Evolutionary conservation across 2,113 vertebrate species (phyloP).

Genomic region (Paramormyrops kingsleyae): DNA sequence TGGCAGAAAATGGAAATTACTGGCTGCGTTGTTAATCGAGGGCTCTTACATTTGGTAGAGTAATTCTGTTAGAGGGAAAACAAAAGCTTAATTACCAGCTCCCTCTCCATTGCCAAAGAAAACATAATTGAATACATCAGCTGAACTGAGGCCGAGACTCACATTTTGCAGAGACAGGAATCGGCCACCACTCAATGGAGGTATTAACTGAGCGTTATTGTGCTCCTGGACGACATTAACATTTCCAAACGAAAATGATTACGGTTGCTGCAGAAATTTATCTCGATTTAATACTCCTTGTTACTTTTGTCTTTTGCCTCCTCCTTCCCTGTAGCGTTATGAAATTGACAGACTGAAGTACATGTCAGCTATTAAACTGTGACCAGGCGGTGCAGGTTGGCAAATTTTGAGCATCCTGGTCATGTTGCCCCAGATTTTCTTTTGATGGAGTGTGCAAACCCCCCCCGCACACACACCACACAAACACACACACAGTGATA

Average conservation of each 20-base stretch:
- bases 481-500: background rate
- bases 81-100: slow-evolving; percentile 54
- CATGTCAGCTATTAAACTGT: background rate
- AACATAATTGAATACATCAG: slow-evolving; percentile 47
- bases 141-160: slow-evolving; percentile 41
- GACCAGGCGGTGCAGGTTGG: background rate
- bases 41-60: slow-evolving; percentile 56
- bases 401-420: background rate
- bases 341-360: background rate
- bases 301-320: background rate
- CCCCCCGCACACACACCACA: background rate
- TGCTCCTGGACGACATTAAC: slow-evolving; percentile 30
- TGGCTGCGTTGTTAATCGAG: slow-evolving; percentile 46
- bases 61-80: slow-evolving; percentile 60
- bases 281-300: background rate
- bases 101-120: slow-evolving; percentile 45
- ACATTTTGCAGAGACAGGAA: slow-evolving; percentile 37
- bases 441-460: background rate
- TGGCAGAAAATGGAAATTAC: slow-evolving; percentile 42
- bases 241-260: slow-evolving; percentile 27
- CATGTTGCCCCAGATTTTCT: background rate
- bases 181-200: slow-evolving; percentile 34
- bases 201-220: slow-evolving; percentile 22
- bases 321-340: background rate
- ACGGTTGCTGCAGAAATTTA: slow-evolving; percentile 12